Percentiles rank a stretch among this genome's conserved stretches.
Evolutionary conservation across 2,797 vertebrate species (phyloP).

Genomic region (Gambelia wislizenii): DNA sequence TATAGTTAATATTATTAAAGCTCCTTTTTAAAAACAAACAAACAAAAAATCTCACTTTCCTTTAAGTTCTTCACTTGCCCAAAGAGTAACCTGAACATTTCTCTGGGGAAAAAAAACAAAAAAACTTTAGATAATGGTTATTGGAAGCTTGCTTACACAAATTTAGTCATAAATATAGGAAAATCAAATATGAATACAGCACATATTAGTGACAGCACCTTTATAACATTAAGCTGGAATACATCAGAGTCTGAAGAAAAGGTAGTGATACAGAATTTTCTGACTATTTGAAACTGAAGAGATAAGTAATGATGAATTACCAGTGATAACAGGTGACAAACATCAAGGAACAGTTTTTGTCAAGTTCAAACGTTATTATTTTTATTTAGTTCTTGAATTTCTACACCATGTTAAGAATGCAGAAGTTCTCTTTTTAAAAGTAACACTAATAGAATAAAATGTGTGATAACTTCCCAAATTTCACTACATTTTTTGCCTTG

Average conservation of each 20-base stretch:
- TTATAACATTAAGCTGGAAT: background rate
- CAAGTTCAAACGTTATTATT: conserved; percentile 3
- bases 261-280: conserved; percentile 45
- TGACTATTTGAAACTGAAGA: conserved; percentile 44
- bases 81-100: background rate
- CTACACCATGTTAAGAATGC: too few species aligned
- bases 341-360: conserved; percentile 55
- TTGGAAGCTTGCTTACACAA: too few species aligned
- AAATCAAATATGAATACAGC: too few species aligned
- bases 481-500: background rate
- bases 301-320: conserved; percentile 68
- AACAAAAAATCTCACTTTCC: background rate
- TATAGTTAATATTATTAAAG: background rate
- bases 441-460: conserved; percentile 43
- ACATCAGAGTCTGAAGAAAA: background rate
- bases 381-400: too few species aligned
- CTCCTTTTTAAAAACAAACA: background rate
- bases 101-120: too few species aligned
- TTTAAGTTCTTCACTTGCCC: background rate
- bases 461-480: conserved; percentile 54
- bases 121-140: too few species aligned
- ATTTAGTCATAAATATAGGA: too few species aligned
- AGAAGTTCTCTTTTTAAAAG: conserved; percentile 3
- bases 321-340: conserved; percentile 53
- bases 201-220: too few species aligned